Evolutionary conservation across 2,797 vertebrate genomes (phyloP), one percentile per base, ranked within the genome.

Genomic region (Malurus leucopterus): DNA sequence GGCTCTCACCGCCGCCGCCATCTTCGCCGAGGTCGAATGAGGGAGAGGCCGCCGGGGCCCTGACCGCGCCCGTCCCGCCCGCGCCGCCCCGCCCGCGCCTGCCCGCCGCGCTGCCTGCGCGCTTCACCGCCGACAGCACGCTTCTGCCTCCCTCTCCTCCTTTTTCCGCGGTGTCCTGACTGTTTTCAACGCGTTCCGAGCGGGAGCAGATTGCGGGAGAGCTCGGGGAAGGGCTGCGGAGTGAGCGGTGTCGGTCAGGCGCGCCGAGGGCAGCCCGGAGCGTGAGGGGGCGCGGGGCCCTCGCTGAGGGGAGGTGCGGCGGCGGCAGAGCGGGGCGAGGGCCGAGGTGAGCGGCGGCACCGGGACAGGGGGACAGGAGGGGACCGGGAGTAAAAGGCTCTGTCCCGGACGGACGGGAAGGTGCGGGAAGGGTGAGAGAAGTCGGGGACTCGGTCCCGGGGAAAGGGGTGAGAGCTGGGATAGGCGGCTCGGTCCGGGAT

Each of bases 1-100:
- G 0, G 95, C 96, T 11, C 97, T 84, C 79, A 91, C 80, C 27
- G 94, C 96, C 3, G 96, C 97, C 95, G 97, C 97, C 97, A 97
- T 97, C 91, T 97, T 97, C 91, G 74, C 54, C 64, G 77, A 96
- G 94, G 88, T 94, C 90, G 93, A 79, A 68, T 84, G 87, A 87
- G 91, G 91, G 84, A 84, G 86, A 70, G n/a, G 49, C 65, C 46
- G 4, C 59, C 21, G 20, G 40, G 58, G 73, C 6, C 77, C 51
- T 46, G 15, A 24, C 5, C 9, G 2, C 5, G 0, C 11, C 21
- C 1, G 8, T n/a, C 40, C 40, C 41, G 2, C 34, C 36, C 9
- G 1, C 12, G 5, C 11, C 34, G 29, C 17, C 21, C 30, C 29
- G 4, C 24, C 29, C 3, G 11, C 3, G 26, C 9, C 49, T 30